Base-by-base conservation (phyloP, 1,140 invertebrate genomes). In the Helicoverpa zea region DNA sequence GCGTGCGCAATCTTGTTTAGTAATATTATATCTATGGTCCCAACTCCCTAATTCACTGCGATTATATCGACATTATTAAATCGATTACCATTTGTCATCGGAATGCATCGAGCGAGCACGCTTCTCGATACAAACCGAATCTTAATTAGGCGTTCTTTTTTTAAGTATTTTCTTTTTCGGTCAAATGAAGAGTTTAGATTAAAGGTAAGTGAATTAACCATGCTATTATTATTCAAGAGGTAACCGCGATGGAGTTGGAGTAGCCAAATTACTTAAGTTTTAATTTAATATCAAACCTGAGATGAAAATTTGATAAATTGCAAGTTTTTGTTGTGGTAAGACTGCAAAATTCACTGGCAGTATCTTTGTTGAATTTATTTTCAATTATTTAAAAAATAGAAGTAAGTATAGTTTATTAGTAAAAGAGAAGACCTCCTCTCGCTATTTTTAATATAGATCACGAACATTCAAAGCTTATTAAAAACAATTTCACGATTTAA, bases 21-120 rank as follows among this genome's bases (percentile, higher is more conserved):
- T n/a, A n/a, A n/a, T n/a, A n/a, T n/a, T n/a, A n/a, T n/a, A n/a
- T n/a, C n/a, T n/a, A n/a, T n/a, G n/a, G 84, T 77, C 68, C 80
- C 84, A 81, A 30, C 86, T 85, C 87, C 88, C 88, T 87, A 88
- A 90, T 89, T 88, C 86, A 84, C 79, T 70, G 78, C 87, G 86
- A 93, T 93, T 90, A 91, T 88, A 88, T 89, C 81, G 70, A 89
- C 85, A 90, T 88, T 90, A 90, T 83, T 77, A 47, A 56, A 85
- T 88, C 81, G 83, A 81, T 81, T 77, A 80, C 77, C 64, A 84
- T 88, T 89, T 89, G 86, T 90, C 86, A 88, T 89, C 81, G 66
- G 83, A 87, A 90, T 87, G 84, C 83, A 74, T 23, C 77, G 59
- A 51, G 9, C 77, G 59, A 51, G 9, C 35, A 23, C 52, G 13